Evolutionary conservation across 2,797 vertebrate genomes (phyloP).

Genomic region (Picus viridis): DNA sequence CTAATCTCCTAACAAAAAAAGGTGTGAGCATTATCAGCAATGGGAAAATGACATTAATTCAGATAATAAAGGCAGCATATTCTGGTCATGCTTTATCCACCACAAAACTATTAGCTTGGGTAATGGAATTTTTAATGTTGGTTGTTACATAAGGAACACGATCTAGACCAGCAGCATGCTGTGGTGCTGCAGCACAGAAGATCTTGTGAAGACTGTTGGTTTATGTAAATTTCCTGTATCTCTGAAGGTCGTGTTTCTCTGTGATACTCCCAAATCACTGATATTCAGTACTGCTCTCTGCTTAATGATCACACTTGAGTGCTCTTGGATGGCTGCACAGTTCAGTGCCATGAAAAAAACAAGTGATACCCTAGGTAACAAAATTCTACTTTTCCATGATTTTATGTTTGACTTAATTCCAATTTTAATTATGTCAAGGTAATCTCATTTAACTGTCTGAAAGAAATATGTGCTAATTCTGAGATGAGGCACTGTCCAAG

Average conservation of each 20-base stretch:
- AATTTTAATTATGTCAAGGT: not conserved
- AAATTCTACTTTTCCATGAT: not conserved
- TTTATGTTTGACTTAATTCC: not conserved
- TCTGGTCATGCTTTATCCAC: not conserved
- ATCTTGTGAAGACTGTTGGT: not conserved
- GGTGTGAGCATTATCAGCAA: not conserved
- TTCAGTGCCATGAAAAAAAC: not conserved
- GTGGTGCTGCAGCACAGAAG: not conserved
- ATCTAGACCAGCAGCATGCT: not conserved
- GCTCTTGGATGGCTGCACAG: not conserved
- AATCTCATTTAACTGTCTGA: not conserved
- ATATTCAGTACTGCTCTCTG: not conserved
- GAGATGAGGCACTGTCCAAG: not conserved
- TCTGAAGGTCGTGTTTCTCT: not conserved
- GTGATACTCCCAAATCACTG: not conserved
- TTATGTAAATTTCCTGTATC: not conserved
- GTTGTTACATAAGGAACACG: not conserved
- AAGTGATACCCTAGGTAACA: not conserved
- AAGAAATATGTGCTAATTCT: not conserved
- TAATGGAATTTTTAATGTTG: slow-evolving; percentile 26
- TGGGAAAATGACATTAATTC: not conserved
- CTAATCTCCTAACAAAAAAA: slow-evolving; percentile 29
- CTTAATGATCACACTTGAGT: not conserved
- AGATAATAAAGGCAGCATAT: not conserved
- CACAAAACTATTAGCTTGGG: not conserved